Evolutionary conservation across 1,140 invertebrate genomes (phyloP), one percentile per base, ranked within the genome.

Genomic region (Drosophila subpulchrella): DNA sequence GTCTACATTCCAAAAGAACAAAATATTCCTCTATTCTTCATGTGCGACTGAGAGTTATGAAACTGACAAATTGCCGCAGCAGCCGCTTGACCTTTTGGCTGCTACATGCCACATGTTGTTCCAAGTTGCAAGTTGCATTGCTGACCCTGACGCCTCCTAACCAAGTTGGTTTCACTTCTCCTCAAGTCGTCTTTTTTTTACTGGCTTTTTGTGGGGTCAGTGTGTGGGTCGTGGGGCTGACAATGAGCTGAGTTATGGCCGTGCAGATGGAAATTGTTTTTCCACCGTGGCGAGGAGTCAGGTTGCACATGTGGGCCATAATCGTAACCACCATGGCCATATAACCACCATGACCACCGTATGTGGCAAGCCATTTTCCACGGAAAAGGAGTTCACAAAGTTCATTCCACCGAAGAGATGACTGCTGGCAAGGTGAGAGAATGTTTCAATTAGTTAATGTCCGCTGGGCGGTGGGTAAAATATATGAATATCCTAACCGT

Each of bases 51-150:
- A 48, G 48, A 83, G 78, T 78, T 91, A 88, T 88, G 70, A 84
- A 88, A 89, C 79, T 88, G 88, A 91, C 88, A 91, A 91, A 91
- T 91, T 79, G 75, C 89, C 65, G 59, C 75, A 73, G 71, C 81
- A 75, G 68, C 81, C 67, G 79, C 73, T 60, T 80, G 83, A 77
- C 75, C 83, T 77, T 68, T 68, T 53, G 57, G 24, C 53, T 75
- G 53, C 63, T 50, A 34, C 36, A 67, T 50, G 63, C 63, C 46
- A 3, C 15, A 48, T 66, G 27, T 32, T 63, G 63, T 20, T 20
- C 20, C 38, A 68, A 27, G 46, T 32, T 66, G 20, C 17, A 61
- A 32, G 60, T 38, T 63, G 17, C 38, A 36, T 61, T 78, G 68
- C 73, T 86, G 83, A 88, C 83, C 83, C 83, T 82, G 66, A 51